Conservation (phyloP, 2,797 vertebrate genomes). For the Siniperca undulata region DNA sequence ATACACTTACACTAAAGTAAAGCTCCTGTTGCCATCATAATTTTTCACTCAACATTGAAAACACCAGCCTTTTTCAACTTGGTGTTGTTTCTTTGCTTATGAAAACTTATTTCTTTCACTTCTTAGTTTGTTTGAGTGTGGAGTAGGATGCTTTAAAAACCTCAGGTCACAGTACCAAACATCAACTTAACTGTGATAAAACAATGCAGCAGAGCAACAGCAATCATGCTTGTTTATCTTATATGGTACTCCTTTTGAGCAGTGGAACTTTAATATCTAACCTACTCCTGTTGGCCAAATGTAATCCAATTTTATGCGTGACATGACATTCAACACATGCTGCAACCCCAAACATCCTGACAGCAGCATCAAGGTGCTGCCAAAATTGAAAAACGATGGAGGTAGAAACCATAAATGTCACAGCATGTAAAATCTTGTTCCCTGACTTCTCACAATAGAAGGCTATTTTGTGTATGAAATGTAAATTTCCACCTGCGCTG, state of each 20-base stretch:
- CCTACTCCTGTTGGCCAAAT: slow-evolving; percentile 55
- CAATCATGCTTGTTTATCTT: slow-evolving; percentile 45
- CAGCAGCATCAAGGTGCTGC: slow-evolving; percentile 61
- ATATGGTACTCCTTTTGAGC: slow-evolving; percentile 10
- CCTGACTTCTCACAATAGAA: slow-evolving; percentile 34
- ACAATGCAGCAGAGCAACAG: slow-evolving; percentile 32
- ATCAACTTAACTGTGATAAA: slow-evolving; percentile 43
- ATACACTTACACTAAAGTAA: background rate
- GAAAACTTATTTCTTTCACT: slow-evolving; percentile 28
- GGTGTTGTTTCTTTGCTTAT: slow-evolving; percentile 21
- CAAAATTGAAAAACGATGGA: slow-evolving; percentile 70
- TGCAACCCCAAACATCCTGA: slow-evolving; percentile 60
- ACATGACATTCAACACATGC: slow-evolving; percentile 70
- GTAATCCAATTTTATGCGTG: slow-evolving; percentile 67
- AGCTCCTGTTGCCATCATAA: background rate
- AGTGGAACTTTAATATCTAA: slow-evolving; percentile 44
- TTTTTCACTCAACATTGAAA: slow-evolving; percentile 11
- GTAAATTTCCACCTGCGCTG: slow-evolving; percentile 51
- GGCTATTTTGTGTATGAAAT: slow-evolving; percentile 59
- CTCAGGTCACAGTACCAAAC: slow-evolving; percentile 31
- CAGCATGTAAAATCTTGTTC: slow-evolving; percentile 49
- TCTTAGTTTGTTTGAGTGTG: slow-evolving; percentile 37
- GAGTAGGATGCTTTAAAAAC: slow-evolving; percentile 27
- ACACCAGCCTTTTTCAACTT: slow-evolving; percentile 8
- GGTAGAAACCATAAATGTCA: slow-evolving; percentile 66